phyloP scores from a whole-genome alignment of 2,113 vertebrate species.

The Hyperoodon ampullatus region DNA sequence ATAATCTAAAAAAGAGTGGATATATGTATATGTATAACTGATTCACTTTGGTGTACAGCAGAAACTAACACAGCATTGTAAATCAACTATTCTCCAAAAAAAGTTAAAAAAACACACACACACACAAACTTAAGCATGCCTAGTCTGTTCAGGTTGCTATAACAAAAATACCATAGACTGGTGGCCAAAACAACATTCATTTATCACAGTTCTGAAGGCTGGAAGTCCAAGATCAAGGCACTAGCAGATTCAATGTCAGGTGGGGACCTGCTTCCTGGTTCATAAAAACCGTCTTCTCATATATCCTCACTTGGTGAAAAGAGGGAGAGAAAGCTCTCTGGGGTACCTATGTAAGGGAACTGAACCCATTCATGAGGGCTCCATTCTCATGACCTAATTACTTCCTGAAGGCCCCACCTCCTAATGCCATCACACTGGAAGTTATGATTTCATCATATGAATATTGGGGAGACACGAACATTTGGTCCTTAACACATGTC shows the following conservation, averaged over 20 bases:
- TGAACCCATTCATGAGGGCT: neutral
- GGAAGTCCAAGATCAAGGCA: neutral
- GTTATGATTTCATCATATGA: neutral
- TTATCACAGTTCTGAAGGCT: neutral
- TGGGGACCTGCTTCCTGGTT: neutral
- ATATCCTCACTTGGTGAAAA: neutral
- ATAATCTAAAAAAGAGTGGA: neutral
- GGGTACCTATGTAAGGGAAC: neutral
- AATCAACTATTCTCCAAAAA: neutral
- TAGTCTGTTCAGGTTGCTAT: neutral
- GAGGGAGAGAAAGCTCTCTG: neutral
- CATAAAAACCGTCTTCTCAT: neutral
- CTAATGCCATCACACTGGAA: neutral
- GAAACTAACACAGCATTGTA: neutral
- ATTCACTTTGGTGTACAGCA: neutral
- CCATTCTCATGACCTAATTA: neutral
- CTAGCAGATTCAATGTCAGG: neutral
- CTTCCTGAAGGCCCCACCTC: neutral
- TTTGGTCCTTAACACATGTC: neutral
- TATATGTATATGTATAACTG: neutral
- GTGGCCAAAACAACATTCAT: neutral
- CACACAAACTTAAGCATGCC: neutral
- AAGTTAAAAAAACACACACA: neutral
- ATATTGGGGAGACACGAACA: neutral
- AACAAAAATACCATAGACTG: neutral